A percentile compares a stretch with the other conserved stretches of the same genome.
These are phyloP conservation scores for Alectura lathami DNA, from an alignment of 2,113 vertebrate genomes.

Conservation along the genomic window DNA sequence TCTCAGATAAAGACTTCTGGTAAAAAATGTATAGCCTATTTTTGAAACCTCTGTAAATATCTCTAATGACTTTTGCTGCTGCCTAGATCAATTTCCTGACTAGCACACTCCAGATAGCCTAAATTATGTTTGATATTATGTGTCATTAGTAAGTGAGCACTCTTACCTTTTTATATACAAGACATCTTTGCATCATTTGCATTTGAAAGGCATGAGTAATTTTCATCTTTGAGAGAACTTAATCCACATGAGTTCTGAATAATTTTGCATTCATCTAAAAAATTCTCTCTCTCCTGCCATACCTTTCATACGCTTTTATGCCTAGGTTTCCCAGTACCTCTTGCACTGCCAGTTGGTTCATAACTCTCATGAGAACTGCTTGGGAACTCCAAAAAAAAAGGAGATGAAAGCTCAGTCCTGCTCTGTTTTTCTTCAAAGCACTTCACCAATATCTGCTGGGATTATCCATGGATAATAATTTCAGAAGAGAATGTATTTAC, in stretches of 20 bases:
- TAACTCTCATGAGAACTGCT: neutral
- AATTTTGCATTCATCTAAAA: slow-evolving; percentile 64
- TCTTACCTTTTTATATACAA: slow-evolving; percentile 68
- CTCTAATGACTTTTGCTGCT: slow-evolving; percentile 44
- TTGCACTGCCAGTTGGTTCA: slow-evolving; percentile 38
- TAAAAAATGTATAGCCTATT: slow-evolving; percentile 46
- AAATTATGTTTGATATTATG: slow-evolving; percentile 48
- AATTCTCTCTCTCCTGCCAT: slow-evolving; percentile 54
- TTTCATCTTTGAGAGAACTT: slow-evolving; percentile 62
- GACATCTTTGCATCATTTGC: slow-evolving; percentile 72
- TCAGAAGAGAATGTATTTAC: slow-evolving; percentile 32
- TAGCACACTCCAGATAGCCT: slow-evolving; percentile 47
- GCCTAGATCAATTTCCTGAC: slow-evolving; percentile 49
- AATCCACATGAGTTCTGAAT: slow-evolving; percentile 62
- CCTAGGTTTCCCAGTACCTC: slow-evolving; percentile 41
- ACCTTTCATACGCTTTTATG: slow-evolving; percentile 57
- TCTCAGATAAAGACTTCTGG: slow-evolving; percentile 21
- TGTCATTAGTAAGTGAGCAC: slow-evolving; percentile 59
- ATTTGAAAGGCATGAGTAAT: slow-evolving; percentile 78
- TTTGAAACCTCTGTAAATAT: slow-evolving; percentile 47
- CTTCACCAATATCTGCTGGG: neutral
- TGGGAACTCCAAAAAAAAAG: neutral
- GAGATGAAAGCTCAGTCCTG: slow-evolving; percentile 67
- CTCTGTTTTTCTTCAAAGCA: slow-evolving; percentile 30
- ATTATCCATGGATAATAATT: slow-evolving; percentile 59